phyloP scores from a whole-genome alignment of 2,888 invertebrate genomes.

The Crioceris asparagi region DNA sequence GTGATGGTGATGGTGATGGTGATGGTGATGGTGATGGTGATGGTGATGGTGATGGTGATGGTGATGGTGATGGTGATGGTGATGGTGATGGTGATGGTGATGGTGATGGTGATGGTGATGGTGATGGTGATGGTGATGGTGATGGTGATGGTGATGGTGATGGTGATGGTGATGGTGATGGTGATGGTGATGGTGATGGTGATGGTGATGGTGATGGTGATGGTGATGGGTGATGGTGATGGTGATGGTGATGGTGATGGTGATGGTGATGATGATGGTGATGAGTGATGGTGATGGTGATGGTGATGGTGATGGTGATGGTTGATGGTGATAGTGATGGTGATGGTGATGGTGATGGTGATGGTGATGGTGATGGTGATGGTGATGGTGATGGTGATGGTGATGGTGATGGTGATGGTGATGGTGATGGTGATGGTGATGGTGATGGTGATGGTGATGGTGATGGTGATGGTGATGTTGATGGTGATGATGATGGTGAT shows the following conservation, averaged over 20 bases:
- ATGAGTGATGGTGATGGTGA: constrained; percentile 2
- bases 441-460: not conserved
- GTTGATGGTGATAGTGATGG: too few relatives aligned
- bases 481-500: constrained; percentile 1
- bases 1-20: too few relatives aligned
- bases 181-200: not conserved
- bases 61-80: too few relatives aligned
- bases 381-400: not conserved
- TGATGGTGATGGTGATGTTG: constrained; percentile 1
- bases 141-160: constrained; percentile 1
- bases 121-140: too few relatives aligned
- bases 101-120: too few relatives aligned
- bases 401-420: not conserved
- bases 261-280: constrained; percentile 1
- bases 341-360: constrained; percentile 1
- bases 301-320: constrained; percentile 1
- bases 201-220: constrained; percentile 1
- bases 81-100: too few relatives aligned
- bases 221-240: too few relatives aligned
- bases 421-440: not conserved
- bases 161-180: not conserved
- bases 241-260: constrained; percentile 1
- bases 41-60: too few relatives aligned
- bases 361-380: not conserved
- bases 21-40: too few relatives aligned